Percentiles rank a stretch among this genome's conserved stretches.
Evolutionary conservation across 2,113 vertebrate genomes (phyloP).

Genomic region (Clarias batrachus): DNA sequence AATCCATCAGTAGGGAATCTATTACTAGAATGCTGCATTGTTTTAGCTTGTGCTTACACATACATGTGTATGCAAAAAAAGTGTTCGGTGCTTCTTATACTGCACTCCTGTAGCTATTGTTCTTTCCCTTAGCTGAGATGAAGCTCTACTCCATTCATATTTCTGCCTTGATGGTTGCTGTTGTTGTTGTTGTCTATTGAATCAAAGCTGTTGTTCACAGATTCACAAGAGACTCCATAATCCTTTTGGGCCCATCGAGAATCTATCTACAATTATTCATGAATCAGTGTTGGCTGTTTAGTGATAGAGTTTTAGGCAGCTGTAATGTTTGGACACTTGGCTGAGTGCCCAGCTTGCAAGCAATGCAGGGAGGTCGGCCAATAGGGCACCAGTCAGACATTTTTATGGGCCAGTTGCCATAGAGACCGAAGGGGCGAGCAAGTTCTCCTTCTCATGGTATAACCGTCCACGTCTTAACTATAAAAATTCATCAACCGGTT

Average conservation of each 20-base stretch:
- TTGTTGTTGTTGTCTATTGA: background rate
- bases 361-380: conserved; percentile 45
- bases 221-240: conserved; percentile 28
- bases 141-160: background rate
- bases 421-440: conserved; percentile 35
- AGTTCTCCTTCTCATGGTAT: conserved; percentile 38
- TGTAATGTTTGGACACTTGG: conserved; percentile 67
- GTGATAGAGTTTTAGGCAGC: conserved; percentile 58
- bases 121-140: background rate
- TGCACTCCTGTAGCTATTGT: background rate
- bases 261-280: conserved; percentile 39
- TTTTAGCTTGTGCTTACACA: background rate
- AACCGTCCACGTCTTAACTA: conserved; percentile 44
- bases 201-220: conserved; percentile 12
- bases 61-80: background rate
- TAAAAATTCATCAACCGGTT: conserved; percentile 16
- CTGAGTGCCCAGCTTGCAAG: conserved; percentile 51
- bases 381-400: conserved; percentile 47
- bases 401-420: conserved; percentile 55
- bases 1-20: background rate
- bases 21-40: background rate
- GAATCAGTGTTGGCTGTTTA: background rate
- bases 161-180: background rate
- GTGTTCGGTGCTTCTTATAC: background rate
- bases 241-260: conserved; percentile 4